Conservation (phyloP, 2,888 invertebrate genomes). For the Papilio demoleus region DNA sequence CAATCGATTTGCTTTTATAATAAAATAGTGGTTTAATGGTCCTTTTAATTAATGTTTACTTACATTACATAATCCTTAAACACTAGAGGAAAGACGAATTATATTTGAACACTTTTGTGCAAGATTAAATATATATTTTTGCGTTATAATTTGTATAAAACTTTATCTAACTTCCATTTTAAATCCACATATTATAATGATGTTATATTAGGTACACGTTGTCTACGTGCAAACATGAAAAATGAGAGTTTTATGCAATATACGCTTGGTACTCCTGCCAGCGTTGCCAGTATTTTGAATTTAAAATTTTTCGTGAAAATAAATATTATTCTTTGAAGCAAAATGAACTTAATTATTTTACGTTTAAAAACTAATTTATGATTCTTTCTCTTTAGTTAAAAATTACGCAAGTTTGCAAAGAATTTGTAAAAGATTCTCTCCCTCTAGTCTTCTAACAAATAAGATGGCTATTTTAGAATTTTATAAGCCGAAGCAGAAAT, state of each 20-base stretch:
- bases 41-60: neutral
- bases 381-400: too few relatives aligned
- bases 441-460: too few relatives aligned
- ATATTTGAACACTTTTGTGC: neutral
- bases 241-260: neutral
- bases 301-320: conserved; percentile 5
- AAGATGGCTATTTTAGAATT: too few relatives aligned
- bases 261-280: conserved; percentile 14
- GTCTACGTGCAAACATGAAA: neutral
- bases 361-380: too few relatives aligned
- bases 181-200: neutral
- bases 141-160: neutral
- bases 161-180: neutral
- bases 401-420: too few relatives aligned
- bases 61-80: too few relatives aligned
- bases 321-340: neutral
- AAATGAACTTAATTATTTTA: neutral
- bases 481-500: too few relatives aligned
- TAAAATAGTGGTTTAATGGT: neutral
- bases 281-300: conserved; percentile 6
- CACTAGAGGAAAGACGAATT: too few relatives aligned
- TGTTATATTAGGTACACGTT: neutral
- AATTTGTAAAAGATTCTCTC: too few relatives aligned
- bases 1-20: conserved; percentile 8
- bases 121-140: neutral